Evolutionary conservation across 64 coral and sea anemone species (phyloP), one percentile per base, ranked within the genome.

Genomic region (Pachyseris speciosa): DNA sequence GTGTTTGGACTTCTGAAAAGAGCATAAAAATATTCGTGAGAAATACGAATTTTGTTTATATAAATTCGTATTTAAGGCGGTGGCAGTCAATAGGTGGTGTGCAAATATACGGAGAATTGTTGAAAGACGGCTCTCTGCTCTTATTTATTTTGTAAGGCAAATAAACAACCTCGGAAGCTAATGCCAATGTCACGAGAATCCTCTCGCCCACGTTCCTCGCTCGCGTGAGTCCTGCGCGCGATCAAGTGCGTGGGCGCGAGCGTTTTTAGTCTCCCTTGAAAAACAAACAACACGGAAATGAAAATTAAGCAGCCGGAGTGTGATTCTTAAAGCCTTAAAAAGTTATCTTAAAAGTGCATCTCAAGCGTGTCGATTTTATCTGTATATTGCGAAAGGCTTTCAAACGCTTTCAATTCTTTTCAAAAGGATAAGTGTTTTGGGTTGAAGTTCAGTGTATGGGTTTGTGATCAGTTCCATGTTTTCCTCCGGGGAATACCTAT

Each of bases 151-250:
- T 63, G 0, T 4, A 61, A 61, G 3, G 22, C n/a, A 81, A 81
- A 81, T 41, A 81, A 81, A 61, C 53, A 61, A 60, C 20, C 24
- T 61, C 36, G 6, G 15, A 1, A 4, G 0, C 51, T 34, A 81
- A 40, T 81, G 77, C 52, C 77, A 81, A 81, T 61, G 53, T 81
- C 77, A 36, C 51, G 55, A n/a, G 53, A 37, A 22, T 5, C 67
- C 19, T 22, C 12, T 19, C 32, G 17, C 32, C 51, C 53, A 63
- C 52, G 77, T 26, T 41, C 34, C 55, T 22, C 22, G 6, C 77
- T 20, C 77, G 53, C 33, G 12, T 22, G 48, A 25, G 26, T 2
- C 55, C 33, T 27, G 6, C 77, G 33, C 53, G 49, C 53, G 15
- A 19, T 40, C 9, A 38, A 15, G n/a, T 57, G 52, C 53, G 77